These are phyloP conservation scores for Catotricha subobsoleta DNA, from an alignment of 2,888 invertebrate species.

Conservation along the genomic window DNA sequence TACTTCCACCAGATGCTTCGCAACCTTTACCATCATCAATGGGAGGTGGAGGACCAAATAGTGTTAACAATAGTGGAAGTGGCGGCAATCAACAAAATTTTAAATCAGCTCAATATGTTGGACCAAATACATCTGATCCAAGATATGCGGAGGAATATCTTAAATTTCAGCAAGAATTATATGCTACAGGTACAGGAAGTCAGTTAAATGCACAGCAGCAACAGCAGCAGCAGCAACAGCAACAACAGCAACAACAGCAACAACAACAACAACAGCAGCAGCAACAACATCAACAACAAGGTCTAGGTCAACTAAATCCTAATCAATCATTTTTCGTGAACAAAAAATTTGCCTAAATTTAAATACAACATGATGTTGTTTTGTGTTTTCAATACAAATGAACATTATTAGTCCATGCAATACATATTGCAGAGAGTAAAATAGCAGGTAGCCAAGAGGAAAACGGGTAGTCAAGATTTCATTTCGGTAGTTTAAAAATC, in stretches of 20 bases:
- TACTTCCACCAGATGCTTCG: slow-evolving; percentile 38
- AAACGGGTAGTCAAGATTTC: no score
- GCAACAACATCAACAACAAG: not conserved
- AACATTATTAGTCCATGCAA: no score
- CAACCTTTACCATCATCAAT: slow-evolving; percentile 64
- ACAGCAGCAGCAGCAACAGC: slow-evolving; percentile 11
- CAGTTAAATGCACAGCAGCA: slow-evolving; percentile 34
- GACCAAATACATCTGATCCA: slow-evolving; percentile 72
- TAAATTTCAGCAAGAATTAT: slow-evolving; percentile 87
- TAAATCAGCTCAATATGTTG: slow-evolving; percentile 56
- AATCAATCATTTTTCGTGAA: slow-evolving; percentile 27
- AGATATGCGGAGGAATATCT: slow-evolving; percentile 91
- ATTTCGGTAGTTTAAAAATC: no score
- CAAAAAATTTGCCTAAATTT: no score
- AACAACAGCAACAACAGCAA: not conserved
- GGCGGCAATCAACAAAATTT: slow-evolving; percentile 32
- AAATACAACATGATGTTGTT: no score
- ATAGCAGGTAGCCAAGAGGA: no score
- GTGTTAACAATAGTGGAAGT: no score
- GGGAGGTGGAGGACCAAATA: slow-evolving; percentile 32
- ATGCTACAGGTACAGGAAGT: slow-evolving; percentile 65
- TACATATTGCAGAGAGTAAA: no score
- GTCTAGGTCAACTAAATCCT: slow-evolving; percentile 16
- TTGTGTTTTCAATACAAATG: no score
- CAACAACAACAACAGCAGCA: slow-evolving; percentile 11